Evolutionary conservation across 2,888 invertebrate genomes (phyloP).

Genomic region (Spodoptera picta): DNA sequence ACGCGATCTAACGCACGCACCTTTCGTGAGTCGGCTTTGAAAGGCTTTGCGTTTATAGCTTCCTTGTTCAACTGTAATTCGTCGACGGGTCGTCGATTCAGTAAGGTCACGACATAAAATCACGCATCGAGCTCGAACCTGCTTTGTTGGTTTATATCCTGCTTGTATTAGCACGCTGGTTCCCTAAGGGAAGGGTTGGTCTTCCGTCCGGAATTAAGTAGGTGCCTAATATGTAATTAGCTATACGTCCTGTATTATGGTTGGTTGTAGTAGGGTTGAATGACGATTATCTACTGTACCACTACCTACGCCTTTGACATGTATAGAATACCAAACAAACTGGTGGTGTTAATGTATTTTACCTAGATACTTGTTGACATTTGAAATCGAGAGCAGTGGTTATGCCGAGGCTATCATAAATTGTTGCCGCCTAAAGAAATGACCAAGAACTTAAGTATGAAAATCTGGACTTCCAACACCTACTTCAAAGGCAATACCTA

Average conservation of each 20-base stretch:
- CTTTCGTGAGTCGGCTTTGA: slow-evolving; percentile 38
- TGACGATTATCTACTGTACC: too few relatives aligned
- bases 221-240: background rate
- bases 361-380: too few relatives aligned
- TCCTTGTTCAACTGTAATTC: slow-evolving; percentile 50
- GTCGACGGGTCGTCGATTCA: slow-evolving; percentile 41
- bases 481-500: slow-evolving; percentile 41
- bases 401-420: too few relatives aligned
- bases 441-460: slow-evolving; percentile 20
- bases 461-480: slow-evolving; percentile 48
- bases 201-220: slow-evolving; percentile 28
- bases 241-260: too few relatives aligned
- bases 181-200: slow-evolving; percentile 28
- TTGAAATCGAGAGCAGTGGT: too few relatives aligned
- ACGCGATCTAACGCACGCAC: slow-evolving; percentile 57
- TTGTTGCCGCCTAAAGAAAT: slow-evolving; percentile 11
- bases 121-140: slow-evolving; percentile 36
- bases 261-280: too few relatives aligned
- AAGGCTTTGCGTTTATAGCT: slow-evolving; percentile 52
- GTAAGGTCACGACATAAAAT: slow-evolving; percentile 45
- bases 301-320: background rate
- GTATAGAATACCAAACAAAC: background rate
- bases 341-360: too few relatives aligned
- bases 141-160: slow-evolving; percentile 26
- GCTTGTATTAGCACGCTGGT: slow-evolving; percentile 34